These are phyloP conservation scores for Megathymus violae DNA, from an alignment of 1,140 invertebrate genomes.

Conservation along the genomic window DNA sequence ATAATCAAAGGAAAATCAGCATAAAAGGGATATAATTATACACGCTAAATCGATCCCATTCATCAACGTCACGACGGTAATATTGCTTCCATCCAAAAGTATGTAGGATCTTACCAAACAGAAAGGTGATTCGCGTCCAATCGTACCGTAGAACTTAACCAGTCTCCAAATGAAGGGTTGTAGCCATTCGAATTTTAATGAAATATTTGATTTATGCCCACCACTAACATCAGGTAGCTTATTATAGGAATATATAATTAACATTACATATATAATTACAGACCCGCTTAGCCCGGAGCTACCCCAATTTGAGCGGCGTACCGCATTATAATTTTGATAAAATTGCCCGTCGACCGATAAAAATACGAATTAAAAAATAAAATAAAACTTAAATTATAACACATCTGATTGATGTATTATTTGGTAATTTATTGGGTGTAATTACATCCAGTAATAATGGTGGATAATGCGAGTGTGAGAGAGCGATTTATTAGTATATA, in stretches of 20 bases:
- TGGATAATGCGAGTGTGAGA: slow-evolving; percentile 68
- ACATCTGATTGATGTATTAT: slow-evolving; percentile 83
- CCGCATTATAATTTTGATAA: slow-evolving; percentile 79
- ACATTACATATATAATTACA: slow-evolving; percentile 82
- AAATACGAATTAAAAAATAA: slow-evolving; percentile 57
- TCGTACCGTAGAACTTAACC: slow-evolving; percentile 61
- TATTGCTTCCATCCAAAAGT: slow-evolving; percentile 58
- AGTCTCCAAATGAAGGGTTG: slow-evolving; percentile 73
- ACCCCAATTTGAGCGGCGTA: slow-evolving; percentile 73
- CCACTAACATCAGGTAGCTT: slow-evolving; percentile 77
- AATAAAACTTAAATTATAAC: slow-evolving; percentile 77
- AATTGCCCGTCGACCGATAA: slow-evolving; percentile 69
- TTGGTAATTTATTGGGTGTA: slow-evolving; percentile 81
- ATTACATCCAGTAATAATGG: slow-evolving; percentile 81
- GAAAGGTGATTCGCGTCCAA: slow-evolving; percentile 56
- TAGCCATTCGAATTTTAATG: slow-evolving; percentile 75
- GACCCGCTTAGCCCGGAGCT: slow-evolving; percentile 69
- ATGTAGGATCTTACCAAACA: slow-evolving; percentile 40
- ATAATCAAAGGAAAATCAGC: slow-evolving; percentile 37
- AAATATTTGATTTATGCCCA: slow-evolving; percentile 82
- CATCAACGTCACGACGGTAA: slow-evolving; percentile 72
- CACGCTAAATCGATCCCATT: slow-evolving; percentile 62
- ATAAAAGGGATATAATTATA: slow-evolving; percentile 47
- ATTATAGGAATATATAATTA: slow-evolving; percentile 82
- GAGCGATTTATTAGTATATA: slow-evolving; percentile 82